Base-by-base conservation (phyloP, 2,888 invertebrate species). In the Mesodorylaimus sp. region DNA sequence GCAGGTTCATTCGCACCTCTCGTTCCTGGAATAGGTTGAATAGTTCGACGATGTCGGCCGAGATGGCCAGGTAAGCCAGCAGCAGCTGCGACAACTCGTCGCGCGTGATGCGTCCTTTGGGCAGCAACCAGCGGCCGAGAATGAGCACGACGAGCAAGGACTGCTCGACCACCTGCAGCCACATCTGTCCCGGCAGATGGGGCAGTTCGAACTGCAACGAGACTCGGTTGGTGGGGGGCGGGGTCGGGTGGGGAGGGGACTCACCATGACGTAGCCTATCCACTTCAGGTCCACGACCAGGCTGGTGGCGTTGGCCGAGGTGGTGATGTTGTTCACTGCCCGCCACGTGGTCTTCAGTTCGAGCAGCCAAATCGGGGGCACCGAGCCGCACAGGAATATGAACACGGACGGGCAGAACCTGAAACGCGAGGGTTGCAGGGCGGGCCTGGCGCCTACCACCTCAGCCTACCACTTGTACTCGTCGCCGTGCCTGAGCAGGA, bases 391-490 rank as follows among this genome's bases (percentile, higher is more conserved):
- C 51, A 91, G 72, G 68, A 89, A 91, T 49, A 89, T 75, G 69
- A 89, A 84, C 0, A 89, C 87, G 1, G 85, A 85, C 0, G 88
- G 88, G 56, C 88, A 88, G 69, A 89, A 89, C 88, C 88, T 89
- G 68, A 50, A 27, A 45, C n/a, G n/a, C n/a, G n/a, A n/a, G n/a
- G n/a, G n/a, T n/a, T n/a, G n/a, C n/a, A n/a, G n/a, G n/a, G n/a
- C n/a, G n/a, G n/a, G n/a, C n/a, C n/a, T n/a, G n/a, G n/a, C n/a
- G n/a, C n/a, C n/a, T n/a, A 10, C 10, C 21, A n/a, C 41, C 5
- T 16, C 5, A 13, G 42, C 78, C 75, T 69, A 88, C 89, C 89
- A 89, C 73, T 88, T 87, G 83, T 88, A 86, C 68, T 91, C 91
- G 62, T 89, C 87, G 59, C 81, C 88, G 56, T 82, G 80, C 65